Evolutionary conservation across 2,888 invertebrate species (phyloP), one percentile per base, ranked within the genome.

Genomic region (Acleris holmiana): DNA sequence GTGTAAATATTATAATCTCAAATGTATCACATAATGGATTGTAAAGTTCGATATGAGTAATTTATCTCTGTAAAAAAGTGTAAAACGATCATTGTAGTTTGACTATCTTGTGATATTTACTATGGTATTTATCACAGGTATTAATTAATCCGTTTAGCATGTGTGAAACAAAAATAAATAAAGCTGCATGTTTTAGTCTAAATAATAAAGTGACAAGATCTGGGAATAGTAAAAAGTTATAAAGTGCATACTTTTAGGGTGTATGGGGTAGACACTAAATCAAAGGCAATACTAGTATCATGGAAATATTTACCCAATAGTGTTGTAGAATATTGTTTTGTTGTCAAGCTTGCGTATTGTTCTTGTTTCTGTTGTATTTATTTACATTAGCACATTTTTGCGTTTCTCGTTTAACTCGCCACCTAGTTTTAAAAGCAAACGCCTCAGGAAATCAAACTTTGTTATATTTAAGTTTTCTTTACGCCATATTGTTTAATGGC

Each of bases 401-500:
- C 7, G 21, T 40, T 53, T 7, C 4, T 53, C n/a, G 4, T 1
- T 53, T 40, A 40, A 17, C 17, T 19, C 53, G 7, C 19, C 35
- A 5, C 18, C 15, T 3, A n/a, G 15, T 19, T 50, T 8, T n/a
- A n/a, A 41, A 15, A 41, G 41, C n/a, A n/a, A 41, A 41, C n/a
- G 15, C 44, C 17, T 44, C 17, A 44, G 17, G 7, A 17, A 44
- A 15, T 44, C 44, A 44, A 44, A 44, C 44, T n/a, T 17, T 44
- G 44, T n/a, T n/a, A 7, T 44, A 44, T 1, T 44, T 44, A 44
- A 44, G 17, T 44, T n/a, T 5, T 44, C 44, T 35, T 35, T 19
- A 21, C 19, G 40, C 21, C 53, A 40, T 40, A 44, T 44, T 53
- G 15, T 53, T 53, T 53, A n/a, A 5, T 40, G 53, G 15, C 19